Conservation (phyloP, 1,140 invertebrate genomes). For the Drosophila bocki region DNA sequence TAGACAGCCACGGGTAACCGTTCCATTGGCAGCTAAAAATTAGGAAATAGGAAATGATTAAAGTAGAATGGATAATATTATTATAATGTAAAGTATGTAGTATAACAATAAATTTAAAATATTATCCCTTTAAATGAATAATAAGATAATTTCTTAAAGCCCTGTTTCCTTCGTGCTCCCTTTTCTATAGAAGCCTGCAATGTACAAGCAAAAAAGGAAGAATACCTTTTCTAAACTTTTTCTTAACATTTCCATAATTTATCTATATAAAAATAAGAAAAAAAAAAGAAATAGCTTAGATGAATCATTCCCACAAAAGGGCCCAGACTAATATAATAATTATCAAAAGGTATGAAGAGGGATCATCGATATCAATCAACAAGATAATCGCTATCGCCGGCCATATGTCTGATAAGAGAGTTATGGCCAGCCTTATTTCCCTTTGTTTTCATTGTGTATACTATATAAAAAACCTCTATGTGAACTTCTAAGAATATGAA, state of each 20-base stretch:
- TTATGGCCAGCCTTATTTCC: constrained; percentile 11
- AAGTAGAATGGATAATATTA: no score
- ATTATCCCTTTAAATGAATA: no score
- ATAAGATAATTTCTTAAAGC: no score
- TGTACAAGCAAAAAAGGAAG: no score
- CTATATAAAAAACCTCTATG: neutral
- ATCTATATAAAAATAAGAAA: neutral
- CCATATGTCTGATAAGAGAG: constrained; percentile 20
- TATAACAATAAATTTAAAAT: no score
- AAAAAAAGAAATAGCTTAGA: neutral
- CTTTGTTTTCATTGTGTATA: constrained; percentile 8
- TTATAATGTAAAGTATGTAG: no score
- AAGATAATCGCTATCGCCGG: constrained; percentile 34
- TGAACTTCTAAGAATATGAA: constrained; percentile 16
- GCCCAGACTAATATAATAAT: neutral
- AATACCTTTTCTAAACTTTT: no score
- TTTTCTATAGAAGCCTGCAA: no score
- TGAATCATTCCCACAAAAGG: constrained; percentile 12
- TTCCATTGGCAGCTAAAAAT: neutral
- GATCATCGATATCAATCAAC: constrained; percentile 26
- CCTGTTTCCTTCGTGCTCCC: no score
- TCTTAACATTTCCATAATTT: neutral
- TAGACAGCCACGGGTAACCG: constrained; percentile 44
- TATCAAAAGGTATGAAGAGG: neutral
- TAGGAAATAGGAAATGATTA: no score